Evolutionary conservation across 2,113 vertebrate genomes (phyloP).

Genomic region (Callopanchax toddi): DNA sequence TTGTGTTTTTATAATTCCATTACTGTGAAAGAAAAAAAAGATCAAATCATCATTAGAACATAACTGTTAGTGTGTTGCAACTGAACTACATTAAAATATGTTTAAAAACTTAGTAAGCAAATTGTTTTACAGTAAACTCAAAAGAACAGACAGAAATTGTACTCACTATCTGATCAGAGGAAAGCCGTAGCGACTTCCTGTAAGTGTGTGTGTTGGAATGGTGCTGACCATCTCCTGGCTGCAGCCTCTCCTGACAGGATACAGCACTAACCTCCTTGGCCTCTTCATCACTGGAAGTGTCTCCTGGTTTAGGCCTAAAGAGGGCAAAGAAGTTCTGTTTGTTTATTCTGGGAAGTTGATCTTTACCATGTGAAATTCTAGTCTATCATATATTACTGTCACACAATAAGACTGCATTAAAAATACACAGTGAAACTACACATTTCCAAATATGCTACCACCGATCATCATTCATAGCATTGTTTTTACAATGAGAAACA

Average conservation of each 20-base stretch:
- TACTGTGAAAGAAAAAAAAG: no score
- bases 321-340: neutral
- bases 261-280: slow-evolving; percentile 87
- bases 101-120: no score
- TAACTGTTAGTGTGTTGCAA: no score
- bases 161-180: slow-evolving; percentile 95
- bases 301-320: slow-evolving; percentile 82
- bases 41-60: no score
- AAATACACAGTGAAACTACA: no score
- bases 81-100: no score
- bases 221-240: slow-evolving; percentile 51
- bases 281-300: slow-evolving; percentile 93
- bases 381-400: no score
- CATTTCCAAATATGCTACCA: neutral
- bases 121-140: neutral
- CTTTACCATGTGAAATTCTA: no score
- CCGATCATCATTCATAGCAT: no score
- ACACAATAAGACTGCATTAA: no score
- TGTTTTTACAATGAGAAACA: neutral
- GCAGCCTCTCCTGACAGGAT: slow-evolving; percentile 79
- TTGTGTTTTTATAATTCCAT: no score
- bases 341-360: neutral
- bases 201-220: slow-evolving; percentile 82
- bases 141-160: neutral
- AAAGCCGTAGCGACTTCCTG: slow-evolving; percentile 94